Base-by-base conservation (phyloP, 1,140 invertebrate species). In the Pachyrhynchus sulphureomaculatus region DNA sequence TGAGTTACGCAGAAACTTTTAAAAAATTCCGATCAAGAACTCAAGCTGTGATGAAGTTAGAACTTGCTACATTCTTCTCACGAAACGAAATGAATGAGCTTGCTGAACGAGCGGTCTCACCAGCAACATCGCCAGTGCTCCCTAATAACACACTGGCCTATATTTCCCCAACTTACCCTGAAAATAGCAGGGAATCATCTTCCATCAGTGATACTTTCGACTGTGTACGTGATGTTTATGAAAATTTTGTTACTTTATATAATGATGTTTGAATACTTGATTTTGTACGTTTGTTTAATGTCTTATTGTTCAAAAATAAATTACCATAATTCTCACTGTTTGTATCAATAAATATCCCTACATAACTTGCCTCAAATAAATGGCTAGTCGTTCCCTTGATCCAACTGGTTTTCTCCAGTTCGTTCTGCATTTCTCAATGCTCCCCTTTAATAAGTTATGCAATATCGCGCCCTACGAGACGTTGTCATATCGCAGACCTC, bases 1-100 rank as follows among this genome's bases (percentile, higher is more conserved):
- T 59, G 21, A 37, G 26, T 24, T 47, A 59, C 29, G 45, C 47
- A 13, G 44, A n/a, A 4, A 59, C 45, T 9, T 37, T 59, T 12
- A 59, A 41, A 59, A 48, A 59, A 39, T 39, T 29, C 6, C 0
- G 1, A 6, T 17, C 33, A 45, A 18, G 10, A 4, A 48, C 24
- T 12, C 56, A 59, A 23, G 32, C 23, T 10, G 8, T 10, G 5
- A n/a, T 49, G 12, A 57, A 57, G 21, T 8, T 57, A 23, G 26
- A 57, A 32, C 13, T 57, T 15, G 44, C 44, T 12, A 23, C 13
- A 57, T 12, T 57, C 2, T 47, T 57, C 21, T 26, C 26, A 36
- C 6, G 26, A 48, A 18, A 21, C 15, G 29, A 57, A 36, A 3
- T 48, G 24, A 13, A 23, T 13, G 4, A 48, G 9, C 33, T 36